Evolutionary conservation across 2,888 invertebrate species (phyloP), one percentile per base, ranked within the genome.

Genomic region (Drosophila pseudotakahashii): DNA sequence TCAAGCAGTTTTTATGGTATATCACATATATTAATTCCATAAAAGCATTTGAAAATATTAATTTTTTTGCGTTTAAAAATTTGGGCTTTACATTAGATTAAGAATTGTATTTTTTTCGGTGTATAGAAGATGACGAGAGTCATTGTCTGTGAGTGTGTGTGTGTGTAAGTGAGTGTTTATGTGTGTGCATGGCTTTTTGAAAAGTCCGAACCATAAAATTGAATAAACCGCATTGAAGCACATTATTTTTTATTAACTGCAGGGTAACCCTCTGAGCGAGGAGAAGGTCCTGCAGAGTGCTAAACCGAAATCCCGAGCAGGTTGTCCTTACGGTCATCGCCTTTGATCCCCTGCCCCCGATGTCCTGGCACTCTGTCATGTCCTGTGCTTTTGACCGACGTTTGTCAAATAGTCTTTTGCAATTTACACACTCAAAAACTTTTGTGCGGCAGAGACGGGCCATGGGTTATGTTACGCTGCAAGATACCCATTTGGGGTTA

Each of bases 161-260:
- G 63, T 32, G 48, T 52, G 37, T 57, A 70, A 53, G 63, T 66
- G 51, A 47, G 66, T 69, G 60, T 51, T 70, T 63, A 53, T 69
- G 72, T 71, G 52, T 66, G 55, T 66, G 66, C 66, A 41, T 77
- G 71, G 76, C 75, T 82, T 82, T 83, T 80, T 82, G 83, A 84
- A 84, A 88, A 85, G 76, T 86, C 81, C 71, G 63, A 79, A 80
- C 84, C 88, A 88, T 84, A 88, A 88, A 84, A 84, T 88, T 84
- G 88, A 84, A 84, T 88, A 84, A 84, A 86, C 84, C 83, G 84
- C 88, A 84, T 84, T 84, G 88, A 81, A 83, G 84, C 81, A 88
- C 88, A 84, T 84, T 84, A 88, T 84, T 83, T 84, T 84, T 88
- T 84, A 84, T 84, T 88, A 88, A 84, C 86, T 84, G 84, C 73